A percentile compares a stretch with the other conserved stretches of the same genome.
These are phyloP conservation scores for Drosophila acutilabella DNA, from an alignment of 2,888 invertebrate species.

Conservation along the genomic window DNA sequence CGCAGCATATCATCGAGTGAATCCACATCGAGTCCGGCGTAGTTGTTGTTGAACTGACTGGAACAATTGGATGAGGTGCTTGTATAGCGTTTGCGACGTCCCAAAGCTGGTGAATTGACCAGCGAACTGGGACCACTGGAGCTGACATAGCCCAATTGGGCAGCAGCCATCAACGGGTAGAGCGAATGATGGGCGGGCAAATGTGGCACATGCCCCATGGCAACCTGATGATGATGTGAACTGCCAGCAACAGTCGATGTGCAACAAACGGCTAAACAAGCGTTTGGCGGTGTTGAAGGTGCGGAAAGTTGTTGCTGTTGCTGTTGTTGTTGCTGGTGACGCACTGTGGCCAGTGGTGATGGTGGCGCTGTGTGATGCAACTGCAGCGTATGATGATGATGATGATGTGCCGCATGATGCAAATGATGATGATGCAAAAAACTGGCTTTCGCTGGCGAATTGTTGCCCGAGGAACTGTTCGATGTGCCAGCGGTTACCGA, in stretches of 20 bases:
- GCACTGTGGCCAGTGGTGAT: conserved; percentile 65
- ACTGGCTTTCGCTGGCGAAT: conserved; percentile 52
- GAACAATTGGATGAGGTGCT: conserved; percentile 87
- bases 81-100: conserved; percentile 88
- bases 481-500: conserved; percentile 42
- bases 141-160: conserved; percentile 67
- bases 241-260: conserved; percentile 31
- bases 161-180: conserved; percentile 78
- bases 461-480: conserved; percentile 57
- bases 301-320: conserved; percentile 40
- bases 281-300: conserved; percentile 39
- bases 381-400: conserved; percentile 67
- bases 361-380: conserved; percentile 73
- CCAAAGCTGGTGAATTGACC: conserved; percentile 86
- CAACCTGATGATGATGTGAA: conserved; percentile 58
- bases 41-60: conserved; percentile 88
- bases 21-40: conserved; percentile 89
- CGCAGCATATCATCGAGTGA: conserved; percentile 92
- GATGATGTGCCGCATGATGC: conserved; percentile 55
- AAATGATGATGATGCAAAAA: conserved; percentile 69
- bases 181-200: conserved; percentile 72
- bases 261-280: conserved; percentile 60
- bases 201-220: conserved; percentile 53
- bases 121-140: conserved; percentile 83
- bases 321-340: conserved; percentile 65